Conservation (phyloP, 1,140 invertebrate genomes). For the Diorhabda elongata region DNA sequence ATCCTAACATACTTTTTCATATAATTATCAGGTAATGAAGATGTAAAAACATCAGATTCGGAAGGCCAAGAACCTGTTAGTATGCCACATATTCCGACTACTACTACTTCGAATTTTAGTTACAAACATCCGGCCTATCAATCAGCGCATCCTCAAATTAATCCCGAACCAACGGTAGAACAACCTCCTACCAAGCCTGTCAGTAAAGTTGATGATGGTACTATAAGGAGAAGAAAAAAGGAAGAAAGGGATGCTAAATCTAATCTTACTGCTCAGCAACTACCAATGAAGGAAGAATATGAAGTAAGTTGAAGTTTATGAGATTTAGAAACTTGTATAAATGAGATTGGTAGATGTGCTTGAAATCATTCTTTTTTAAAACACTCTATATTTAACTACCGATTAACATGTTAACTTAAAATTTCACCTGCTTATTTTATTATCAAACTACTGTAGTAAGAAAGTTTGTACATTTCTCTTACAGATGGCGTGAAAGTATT, state of each 20-base stretch:
- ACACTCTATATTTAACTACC: too few species aligned
- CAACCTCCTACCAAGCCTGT: constrained; percentile 1
- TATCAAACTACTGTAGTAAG: too few species aligned
- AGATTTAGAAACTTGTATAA: too few species aligned
- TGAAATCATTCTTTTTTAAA: too few species aligned
- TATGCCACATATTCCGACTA: constrained; percentile 52
- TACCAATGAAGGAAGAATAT: constrained; percentile 35
- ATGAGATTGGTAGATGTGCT: too few species aligned
- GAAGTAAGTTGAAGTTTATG: constrained; percentile 23
- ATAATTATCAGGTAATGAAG: constrained; percentile 28
- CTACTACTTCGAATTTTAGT: constrained; percentile 53
- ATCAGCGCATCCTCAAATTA: constrained; percentile 59
- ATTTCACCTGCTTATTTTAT: too few species aligned
- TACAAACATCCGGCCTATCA: constrained; percentile 70
- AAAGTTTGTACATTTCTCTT: too few species aligned
- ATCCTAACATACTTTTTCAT: too few species aligned
- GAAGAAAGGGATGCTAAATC: constrained; percentile 67
- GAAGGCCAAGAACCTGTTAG: constrained; percentile 52
- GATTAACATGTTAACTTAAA: too few species aligned
- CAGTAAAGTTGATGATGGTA: constrained; percentile 29
- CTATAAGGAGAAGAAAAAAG: constrained; percentile 67
- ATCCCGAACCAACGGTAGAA: constrained; percentile 8
- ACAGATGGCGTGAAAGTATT: too few species aligned
- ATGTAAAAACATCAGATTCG: constrained; percentile 36
- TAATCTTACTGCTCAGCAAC: constrained; percentile 27